Base-by-base conservation (phyloP, 2,113 vertebrate species). In the Melanotaenia duboulayi region DNA sequence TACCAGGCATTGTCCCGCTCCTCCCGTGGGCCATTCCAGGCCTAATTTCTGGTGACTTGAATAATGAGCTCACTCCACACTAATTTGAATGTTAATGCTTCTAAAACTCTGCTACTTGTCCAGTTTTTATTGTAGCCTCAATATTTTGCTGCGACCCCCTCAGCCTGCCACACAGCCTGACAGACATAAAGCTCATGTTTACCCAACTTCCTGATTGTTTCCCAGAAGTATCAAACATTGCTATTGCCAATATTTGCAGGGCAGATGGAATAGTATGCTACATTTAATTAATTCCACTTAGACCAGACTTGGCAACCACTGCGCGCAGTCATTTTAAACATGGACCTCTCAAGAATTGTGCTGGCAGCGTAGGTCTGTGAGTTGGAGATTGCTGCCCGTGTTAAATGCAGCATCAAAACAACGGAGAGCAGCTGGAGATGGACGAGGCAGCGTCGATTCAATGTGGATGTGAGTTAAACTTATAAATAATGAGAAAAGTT, bases 271-370 rank as follows among this genome's bases (percentile, higher is more conserved):
- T 65, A 54, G 46, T 66, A 59, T 65, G 66, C 58, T 77, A 58
- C 39, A 78, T 89, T 85, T 82, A 85, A 87, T 85, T 68, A 83
- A 89, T 78, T 80, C 52, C 52, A 71, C 71, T 82, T 76, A 61
- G 80, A 72, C 51, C 57, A 46, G 44, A 65, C 59, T 86, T 89
- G 86, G 87, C 86, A 85, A 68, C 51, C 11, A 7, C 17, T 11
- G 60, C 22, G 25, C 49, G 40, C 42, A 74, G 60, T 86, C 35
- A 65, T 75, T 87, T 81, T 81, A 77, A 76, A 84, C 78, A 74
- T 61, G 80, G 80, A 59, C 70, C 71, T 80, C 71, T 85, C 73
- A 54, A 75, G 74, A 86, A 70, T 82, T 71, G 61, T 23, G 16
- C 73, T 73, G 80, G 76, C 74, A 73, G 84, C 86, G 85, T 87